These are phyloP conservation scores for Xylophagus ater DNA, from an alignment of 2,888 invertebrate genomes.

Conservation along the genomic window DNA sequence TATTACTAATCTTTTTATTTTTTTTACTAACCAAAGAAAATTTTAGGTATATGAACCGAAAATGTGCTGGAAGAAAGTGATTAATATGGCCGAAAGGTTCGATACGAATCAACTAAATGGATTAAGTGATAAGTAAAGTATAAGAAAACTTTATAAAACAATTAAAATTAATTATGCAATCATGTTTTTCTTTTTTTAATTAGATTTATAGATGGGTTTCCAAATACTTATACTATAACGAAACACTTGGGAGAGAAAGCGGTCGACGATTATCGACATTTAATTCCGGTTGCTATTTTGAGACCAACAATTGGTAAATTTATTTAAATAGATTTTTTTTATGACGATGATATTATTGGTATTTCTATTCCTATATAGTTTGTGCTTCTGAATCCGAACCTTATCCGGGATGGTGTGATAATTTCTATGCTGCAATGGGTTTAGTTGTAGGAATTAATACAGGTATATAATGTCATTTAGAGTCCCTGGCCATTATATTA, in stretches of 20 bases:
- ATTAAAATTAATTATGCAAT: neutral
- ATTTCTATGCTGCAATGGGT: conserved; percentile 73
- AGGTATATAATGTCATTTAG: conserved; percentile 48
- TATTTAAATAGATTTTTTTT: neutral
- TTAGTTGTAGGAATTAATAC: conserved; percentile 53
- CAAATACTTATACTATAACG: conserved; percentile 79
- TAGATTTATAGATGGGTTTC: conserved; percentile 49
- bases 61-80: conserved; percentile 50
- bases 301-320: conserved; percentile 66
- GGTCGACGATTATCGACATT: conserved; percentile 48
- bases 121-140: conserved; percentile 48
- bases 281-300: conserved; percentile 59
- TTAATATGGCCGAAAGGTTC: conserved; percentile 46
- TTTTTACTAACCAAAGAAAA: too few relatives aligned
- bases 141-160: neutral
- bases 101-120: conserved; percentile 44
- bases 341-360: neutral
- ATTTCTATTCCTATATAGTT: conserved; percentile 19
- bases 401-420: conserved; percentile 67
- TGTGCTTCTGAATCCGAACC: conserved; percentile 53
- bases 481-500: too few relatives aligned
- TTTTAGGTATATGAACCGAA: conserved; percentile 28
- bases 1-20: neutral
- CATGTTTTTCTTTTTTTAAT: neutral
- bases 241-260: conserved; percentile 72